These are phyloP conservation scores for Anagrus nilaparvatae DNA, from an alignment of 1,140 invertebrate species.

Conservation along the genomic window DNA sequence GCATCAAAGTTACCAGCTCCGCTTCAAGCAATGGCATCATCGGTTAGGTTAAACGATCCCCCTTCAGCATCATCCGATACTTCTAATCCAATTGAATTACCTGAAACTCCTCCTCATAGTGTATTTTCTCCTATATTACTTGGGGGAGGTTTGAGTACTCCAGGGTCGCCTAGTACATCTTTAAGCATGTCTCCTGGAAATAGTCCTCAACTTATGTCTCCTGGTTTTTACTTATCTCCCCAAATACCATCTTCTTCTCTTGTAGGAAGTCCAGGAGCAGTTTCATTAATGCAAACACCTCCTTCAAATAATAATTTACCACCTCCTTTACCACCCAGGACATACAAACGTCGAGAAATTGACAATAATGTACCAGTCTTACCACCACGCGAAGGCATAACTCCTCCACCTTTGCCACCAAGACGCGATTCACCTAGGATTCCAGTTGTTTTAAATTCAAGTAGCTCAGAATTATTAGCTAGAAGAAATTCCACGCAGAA, in stretches of 20 bases:
- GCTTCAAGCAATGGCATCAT: slow-evolving; percentile 38
- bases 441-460: slow-evolving; percentile 31
- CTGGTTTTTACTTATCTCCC: too few species aligned
- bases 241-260: slow-evolving; percentile 20
- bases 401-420: too few species aligned
- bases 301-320: too few species aligned
- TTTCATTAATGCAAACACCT: slow-evolving; percentile 37
- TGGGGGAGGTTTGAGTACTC: too few species aligned
- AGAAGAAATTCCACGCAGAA: slow-evolving; percentile 39
- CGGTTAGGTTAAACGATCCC: slow-evolving; percentile 35
- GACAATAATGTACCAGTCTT: slow-evolving; percentile 52
- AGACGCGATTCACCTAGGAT: too few species aligned
- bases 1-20: slow-evolving; percentile 41
- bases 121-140: slow-evolving; percentile 38
- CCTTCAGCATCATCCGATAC: too few species aligned
- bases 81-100: slow-evolving; percentile 30
- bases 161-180: slow-evolving; percentile 33
- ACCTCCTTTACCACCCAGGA: slow-evolving; percentile 51
- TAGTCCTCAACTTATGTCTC: slow-evolving; percentile 37
- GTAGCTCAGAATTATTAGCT: slow-evolving; percentile 31
- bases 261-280: slow-evolving; percentile 40
- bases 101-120: slow-evolving; percentile 39
- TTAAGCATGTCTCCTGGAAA: slow-evolving; percentile 36
- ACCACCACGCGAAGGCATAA: slow-evolving; percentile 46
- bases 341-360: slow-evolving; percentile 46